Base-by-base conservation (phyloP, 2,113 vertebrate genomes). In the Oreochromis tanganicae region DNA sequence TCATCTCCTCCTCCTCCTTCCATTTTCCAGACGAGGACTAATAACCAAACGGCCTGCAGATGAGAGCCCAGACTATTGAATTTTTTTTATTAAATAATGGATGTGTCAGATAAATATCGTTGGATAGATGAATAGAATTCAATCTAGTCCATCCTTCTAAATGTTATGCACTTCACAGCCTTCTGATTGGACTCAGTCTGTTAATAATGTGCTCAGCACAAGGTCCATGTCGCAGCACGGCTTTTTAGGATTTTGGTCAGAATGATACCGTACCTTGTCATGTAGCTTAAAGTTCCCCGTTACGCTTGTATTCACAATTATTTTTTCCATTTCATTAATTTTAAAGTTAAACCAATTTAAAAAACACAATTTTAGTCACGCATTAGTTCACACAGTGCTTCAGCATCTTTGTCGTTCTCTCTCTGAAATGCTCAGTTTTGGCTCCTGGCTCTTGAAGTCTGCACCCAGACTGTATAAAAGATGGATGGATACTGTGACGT, bases 1-100 rank as follows among this genome's bases (percentile, higher is more conserved):
- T 84, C 6, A 4, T 84, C 88, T 86, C 50, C 83, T 92, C 66
- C 4, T 93, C 88, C 82, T 90, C 66, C 46, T 86, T 46, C 71
- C 24, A 19, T 38, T 85, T 21, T 50, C 55, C 46, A 81, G 59
- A 9, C n/a, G n/a, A 91, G 85, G 88, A 95, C 87, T 90, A 85
- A 71, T 81, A 91, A 93, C 59, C 86, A 87, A 91, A 92, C 50
- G 29, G 56, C 61, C 24, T 8, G 48, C 81, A 48, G 34, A 83
- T 5, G 52, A 46, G 19, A 85, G 56, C 46, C 73, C 73, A 78
- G 73, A 50, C 73, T 50, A 78, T 78, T 52, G 24, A 52, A 78
- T 50, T 52, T 78, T 52, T 24, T 78, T 52, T n/a, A 52, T 78
- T 52, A 32, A 78, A 78, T n/a, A 78, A 78, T 52, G 46, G 46